Percentiles rank a stretch among this genome's conserved stretches.
phyloP scores from a whole-genome alignment of 2,888 invertebrate species.

The Crossocerus cetratus region DNA sequence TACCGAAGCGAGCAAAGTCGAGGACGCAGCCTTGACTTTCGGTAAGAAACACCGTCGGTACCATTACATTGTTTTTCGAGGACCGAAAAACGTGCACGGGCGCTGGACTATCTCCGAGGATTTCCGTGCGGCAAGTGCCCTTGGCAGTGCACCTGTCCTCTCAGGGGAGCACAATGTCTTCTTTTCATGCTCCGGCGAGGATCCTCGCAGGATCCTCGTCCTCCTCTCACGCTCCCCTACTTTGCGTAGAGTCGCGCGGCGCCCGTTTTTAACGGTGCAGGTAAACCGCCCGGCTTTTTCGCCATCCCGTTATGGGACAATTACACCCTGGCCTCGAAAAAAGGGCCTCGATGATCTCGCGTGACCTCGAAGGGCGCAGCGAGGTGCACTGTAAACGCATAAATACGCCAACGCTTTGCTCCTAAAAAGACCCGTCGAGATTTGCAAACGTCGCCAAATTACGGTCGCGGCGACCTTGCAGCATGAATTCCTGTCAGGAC shows the following conservation, averaged over 20 bases:
- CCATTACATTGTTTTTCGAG: constrained; percentile 32
- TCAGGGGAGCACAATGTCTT: constrained; percentile 19
- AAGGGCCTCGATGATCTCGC: constrained; percentile 19
- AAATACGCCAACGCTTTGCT: constrained; percentile 52
- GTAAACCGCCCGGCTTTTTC: constrained; percentile 50
- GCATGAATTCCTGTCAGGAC: constrained; percentile 26
- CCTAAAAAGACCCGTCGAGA: constrained; percentile 40
- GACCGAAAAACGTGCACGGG: constrained; percentile 24
- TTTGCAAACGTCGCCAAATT: constrained; percentile 58
- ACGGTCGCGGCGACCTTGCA: constrained; percentile 60
- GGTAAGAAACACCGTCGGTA: constrained; percentile 39
- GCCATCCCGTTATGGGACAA: constrained; percentile 56
- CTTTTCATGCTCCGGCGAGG: neutral
- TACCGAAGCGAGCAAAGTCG: constrained; percentile 49
- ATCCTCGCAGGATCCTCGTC: neutral
- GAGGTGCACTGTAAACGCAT: constrained; percentile 59
- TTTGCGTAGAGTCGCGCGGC: constrained; percentile 22
- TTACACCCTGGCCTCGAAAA: constrained; percentile 16
- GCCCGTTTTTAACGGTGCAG: constrained; percentile 46
- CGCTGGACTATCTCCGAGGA: constrained; percentile 25
- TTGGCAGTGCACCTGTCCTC: constrained; percentile 8
- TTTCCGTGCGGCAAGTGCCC: constrained; percentile 28
- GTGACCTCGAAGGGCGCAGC: constrained; percentile 52
- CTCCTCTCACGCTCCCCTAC: constrained; percentile 14
- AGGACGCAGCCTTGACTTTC: constrained; percentile 49